Evolutionary conservation across 2,888 invertebrate species (phyloP).

Genomic region (Drosophila trichaetosa): DNA sequence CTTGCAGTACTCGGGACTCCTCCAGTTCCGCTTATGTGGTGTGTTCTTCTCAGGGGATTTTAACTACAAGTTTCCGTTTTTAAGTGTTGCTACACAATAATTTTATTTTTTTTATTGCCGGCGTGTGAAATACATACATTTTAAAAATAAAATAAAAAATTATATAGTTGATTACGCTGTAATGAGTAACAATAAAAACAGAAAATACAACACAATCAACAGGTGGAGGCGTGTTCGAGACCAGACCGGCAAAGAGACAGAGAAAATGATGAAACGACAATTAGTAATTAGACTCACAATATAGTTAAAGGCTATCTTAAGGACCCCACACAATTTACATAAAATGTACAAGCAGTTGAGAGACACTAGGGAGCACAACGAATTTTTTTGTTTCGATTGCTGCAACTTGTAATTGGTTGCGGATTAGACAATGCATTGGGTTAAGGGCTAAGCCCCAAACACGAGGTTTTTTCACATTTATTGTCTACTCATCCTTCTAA

Average conservation of each 20-base stretch:
- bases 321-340: constrained; percentile 23
- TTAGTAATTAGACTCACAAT: constrained; percentile 20
- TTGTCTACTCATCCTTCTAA: constrained; percentile 74
- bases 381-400: not conserved
- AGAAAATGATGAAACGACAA: constrained; percentile 32
- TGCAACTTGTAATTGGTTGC: not conserved
- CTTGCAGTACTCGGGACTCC: constrained; percentile 18
- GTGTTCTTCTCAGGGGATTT: constrained; percentile 12
- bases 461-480: constrained; percentile 35
- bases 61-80: constrained; percentile 75
- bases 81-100: constrained; percentile 72
- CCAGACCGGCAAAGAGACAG: constrained; percentile 68
- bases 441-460: constrained; percentile 28
- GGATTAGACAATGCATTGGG: constrained; percentile 24
- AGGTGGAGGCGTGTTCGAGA: constrained; percentile 28
- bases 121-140: constrained; percentile 76
- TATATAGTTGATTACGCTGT: constrained; percentile 82
- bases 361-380: constrained; percentile 13
- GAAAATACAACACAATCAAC: constrained; percentile 36
- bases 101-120: constrained; percentile 70
- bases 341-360: constrained; percentile 7
- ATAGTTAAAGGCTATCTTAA: not conserved
- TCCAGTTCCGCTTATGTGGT: constrained; percentile 20
- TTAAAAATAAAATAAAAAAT: constrained; percentile 77
- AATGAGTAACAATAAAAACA: constrained; percentile 53